Percentiles rank a stretch among this genome's conserved stretches.
Evolutionary conservation across 2,113 vertebrate genomes (phyloP).

Genomic region (Glaucidium brasilianum): DNA sequence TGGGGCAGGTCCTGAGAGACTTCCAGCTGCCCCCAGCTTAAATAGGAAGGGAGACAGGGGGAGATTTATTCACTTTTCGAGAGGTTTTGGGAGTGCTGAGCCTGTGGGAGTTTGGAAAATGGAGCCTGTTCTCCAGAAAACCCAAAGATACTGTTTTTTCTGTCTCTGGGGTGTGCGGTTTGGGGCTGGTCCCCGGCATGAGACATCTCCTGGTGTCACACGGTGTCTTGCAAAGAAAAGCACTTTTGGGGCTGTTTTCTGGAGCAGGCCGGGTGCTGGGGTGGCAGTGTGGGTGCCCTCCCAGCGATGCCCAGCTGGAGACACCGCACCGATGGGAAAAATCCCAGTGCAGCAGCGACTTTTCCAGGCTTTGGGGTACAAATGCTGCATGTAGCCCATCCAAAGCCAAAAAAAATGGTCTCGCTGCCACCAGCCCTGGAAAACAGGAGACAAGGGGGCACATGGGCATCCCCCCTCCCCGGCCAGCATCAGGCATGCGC

Average conservation of each 20-base stretch:
- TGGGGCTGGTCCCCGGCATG: neutral
- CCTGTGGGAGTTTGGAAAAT: neutral
- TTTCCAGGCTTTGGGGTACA: neutral
- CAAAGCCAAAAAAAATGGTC: neutral
- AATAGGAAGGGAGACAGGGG: neutral
- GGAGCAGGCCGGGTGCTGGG: neutral
- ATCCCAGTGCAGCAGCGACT: rapidly evolving
- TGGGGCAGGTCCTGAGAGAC: neutral
- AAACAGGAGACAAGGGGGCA: neutral
- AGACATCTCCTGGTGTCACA: neutral
- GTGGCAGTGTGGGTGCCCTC: rapidly evolving
- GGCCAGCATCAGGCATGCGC: neutral
- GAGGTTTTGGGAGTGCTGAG: neutral
- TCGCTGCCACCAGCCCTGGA: neutral
- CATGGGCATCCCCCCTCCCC: neutral
- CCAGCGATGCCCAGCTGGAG: rapidly evolving
- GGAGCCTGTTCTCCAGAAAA: neutral
- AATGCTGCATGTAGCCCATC: neutral
- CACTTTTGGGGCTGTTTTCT: neutral
- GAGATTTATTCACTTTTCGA: neutral
- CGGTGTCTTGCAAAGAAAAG: neutral
- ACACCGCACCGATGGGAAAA: rapidly evolving
- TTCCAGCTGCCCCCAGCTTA: neutral
- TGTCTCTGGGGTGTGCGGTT: rapidly evolving
- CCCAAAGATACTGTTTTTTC: rapidly evolving